phyloP scores from a whole-genome alignment of 1,140 invertebrate species.

The Branchinecta lynchi region DNA sequence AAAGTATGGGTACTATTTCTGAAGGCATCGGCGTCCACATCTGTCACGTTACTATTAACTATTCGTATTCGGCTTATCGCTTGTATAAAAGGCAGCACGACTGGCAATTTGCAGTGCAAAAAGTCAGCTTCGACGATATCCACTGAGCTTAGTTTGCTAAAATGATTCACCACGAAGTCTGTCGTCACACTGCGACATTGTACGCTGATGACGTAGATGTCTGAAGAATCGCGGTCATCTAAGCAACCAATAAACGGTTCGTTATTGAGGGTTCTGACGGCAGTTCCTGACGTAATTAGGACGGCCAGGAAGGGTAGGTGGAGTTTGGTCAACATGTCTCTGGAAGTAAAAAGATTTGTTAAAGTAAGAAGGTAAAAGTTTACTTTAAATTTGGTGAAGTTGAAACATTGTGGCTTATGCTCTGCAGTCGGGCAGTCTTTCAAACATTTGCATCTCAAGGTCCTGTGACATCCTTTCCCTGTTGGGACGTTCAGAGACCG shows the following conservation, averaged over 20 bases:
- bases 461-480: too few species aligned
- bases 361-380: too few species aligned
- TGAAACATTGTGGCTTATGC: too few species aligned
- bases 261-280: background rate
- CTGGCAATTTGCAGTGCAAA: background rate
- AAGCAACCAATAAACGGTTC: constrained; percentile 6
- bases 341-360: too few species aligned
- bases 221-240: background rate
- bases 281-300: background rate
- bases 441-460: too few species aligned
- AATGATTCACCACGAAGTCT: background rate
- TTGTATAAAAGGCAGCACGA: background rate
- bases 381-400: too few species aligned
- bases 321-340: too few species aligned
- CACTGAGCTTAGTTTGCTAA: background rate
- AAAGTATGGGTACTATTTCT: constrained; percentile 24
- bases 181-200: background rate
- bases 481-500: too few species aligned
- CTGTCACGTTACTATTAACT: constrained; percentile 19
- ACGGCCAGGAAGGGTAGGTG: too few species aligned
- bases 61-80: constrained; percentile 10
- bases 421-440: too few species aligned
- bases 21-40: constrained; percentile 25
- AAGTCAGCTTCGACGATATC: background rate
- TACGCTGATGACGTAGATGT: background rate